A percentile compares a stretch with the other conserved stretches of the same genome.
These are phyloP conservation scores for Oscheius sp. DNA, from an alignment of 2,888 invertebrate species.

Conservation along the genomic window DNA sequence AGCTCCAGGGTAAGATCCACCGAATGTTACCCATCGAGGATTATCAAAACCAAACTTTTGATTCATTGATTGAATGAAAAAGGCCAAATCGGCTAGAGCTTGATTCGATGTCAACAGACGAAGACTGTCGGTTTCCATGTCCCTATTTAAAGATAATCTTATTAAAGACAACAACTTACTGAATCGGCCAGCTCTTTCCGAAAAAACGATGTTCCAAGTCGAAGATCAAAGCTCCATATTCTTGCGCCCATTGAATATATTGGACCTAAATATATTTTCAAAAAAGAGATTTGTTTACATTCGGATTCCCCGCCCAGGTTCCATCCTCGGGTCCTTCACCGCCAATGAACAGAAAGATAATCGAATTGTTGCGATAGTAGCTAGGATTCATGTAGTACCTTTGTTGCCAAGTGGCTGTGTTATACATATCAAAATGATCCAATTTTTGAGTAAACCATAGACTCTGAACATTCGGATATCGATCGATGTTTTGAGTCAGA, in stretches of 20 bases:
- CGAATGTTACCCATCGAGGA: constrained; percentile 66
- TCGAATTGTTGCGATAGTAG: constrained; percentile 40
- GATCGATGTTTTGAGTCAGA: not conserved
- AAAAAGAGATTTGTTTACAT: not conserved
- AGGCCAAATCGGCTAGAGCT: constrained; percentile 52
- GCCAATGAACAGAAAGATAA: constrained; percentile 63
- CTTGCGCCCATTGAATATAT: constrained; percentile 49
- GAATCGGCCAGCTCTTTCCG: constrained; percentile 50
- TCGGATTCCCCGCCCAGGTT: constrained; percentile 38
- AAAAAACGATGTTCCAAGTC: constrained; percentile 57
- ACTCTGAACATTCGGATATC: not conserved
- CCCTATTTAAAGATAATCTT: no score
- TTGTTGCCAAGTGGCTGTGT: constrained; percentile 55
- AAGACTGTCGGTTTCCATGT: constrained; percentile 49
- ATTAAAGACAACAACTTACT: no score
- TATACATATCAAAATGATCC: constrained; percentile 57
- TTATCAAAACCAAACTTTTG: constrained; percentile 44
- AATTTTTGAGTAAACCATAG: constrained; percentile 55
- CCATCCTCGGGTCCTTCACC: constrained; percentile 51
- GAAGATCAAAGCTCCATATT: constrained; percentile 51
- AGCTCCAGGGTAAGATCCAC: constrained; percentile 63
- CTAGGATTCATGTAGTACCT: constrained; percentile 56
- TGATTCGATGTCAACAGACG: constrained; percentile 48
- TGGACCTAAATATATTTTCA: constrained; percentile 31
- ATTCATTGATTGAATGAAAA: constrained; percentile 55